Evolutionary conservation across 2,888 invertebrate species (phyloP).

Genomic region (Hesperia comma): DNA sequence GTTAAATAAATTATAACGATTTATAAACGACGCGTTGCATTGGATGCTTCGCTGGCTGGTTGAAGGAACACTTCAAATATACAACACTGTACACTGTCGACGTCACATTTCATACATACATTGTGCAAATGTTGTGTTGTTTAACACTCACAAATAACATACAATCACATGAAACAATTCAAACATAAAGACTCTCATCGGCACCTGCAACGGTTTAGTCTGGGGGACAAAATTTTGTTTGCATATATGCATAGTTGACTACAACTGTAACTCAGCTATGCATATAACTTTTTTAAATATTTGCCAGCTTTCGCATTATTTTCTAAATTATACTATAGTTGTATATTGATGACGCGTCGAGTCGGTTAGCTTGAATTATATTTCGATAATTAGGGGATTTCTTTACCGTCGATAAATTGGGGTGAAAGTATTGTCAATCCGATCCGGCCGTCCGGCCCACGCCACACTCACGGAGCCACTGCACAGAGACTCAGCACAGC

Average conservation of each 20-base stretch:
- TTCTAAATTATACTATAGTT: too few relatives aligned
- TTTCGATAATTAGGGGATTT: neutral
- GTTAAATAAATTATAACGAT: neutral
- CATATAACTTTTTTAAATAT: too few relatives aligned
- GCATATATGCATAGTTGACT: neutral
- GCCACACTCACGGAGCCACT: constrained; percentile 58
- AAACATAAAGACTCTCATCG: neutral
- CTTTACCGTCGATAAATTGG: constrained; percentile 1
- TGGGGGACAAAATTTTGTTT: neutral
- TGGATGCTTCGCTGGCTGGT: neutral
- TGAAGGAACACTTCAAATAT: neutral
- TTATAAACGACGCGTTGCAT: neutral
- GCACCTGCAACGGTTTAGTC: neutral
- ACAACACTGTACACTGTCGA: neutral
- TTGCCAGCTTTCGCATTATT: too few relatives aligned
- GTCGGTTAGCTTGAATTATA: constrained; percentile 2
- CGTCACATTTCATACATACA: neutral
- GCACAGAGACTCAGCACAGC: constrained; percentile 47
- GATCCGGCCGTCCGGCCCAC: constrained; percentile 6
- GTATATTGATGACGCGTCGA: neutral
- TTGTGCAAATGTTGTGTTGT: neutral
- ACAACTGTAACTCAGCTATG: too few relatives aligned
- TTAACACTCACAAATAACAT: neutral
- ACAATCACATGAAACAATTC: neutral
- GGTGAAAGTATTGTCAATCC: constrained; percentile 5